Conservation (phyloP, 2,113 vertebrate genomes). For the Prunella himalayana region DNA sequence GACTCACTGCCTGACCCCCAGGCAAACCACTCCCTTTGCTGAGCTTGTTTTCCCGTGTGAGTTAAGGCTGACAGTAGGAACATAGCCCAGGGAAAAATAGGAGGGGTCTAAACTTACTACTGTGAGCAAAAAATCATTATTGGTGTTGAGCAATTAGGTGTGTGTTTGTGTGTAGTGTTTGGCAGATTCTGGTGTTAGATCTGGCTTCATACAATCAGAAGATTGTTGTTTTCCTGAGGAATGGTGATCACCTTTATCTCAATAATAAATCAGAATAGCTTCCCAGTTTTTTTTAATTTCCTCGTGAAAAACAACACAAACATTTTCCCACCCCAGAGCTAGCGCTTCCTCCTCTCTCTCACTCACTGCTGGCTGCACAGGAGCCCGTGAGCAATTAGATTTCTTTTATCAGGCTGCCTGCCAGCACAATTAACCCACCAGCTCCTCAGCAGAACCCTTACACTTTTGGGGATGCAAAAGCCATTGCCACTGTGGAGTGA, state of each 20-base stretch:
- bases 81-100: neutral
- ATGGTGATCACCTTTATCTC: neutral
- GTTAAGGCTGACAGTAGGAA: neutral
- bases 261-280: neutral
- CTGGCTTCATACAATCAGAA: neutral
- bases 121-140: neutral
- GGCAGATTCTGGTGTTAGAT: neutral
- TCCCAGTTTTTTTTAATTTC: neutral
- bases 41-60: neutral
- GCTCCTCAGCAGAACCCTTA: neutral
- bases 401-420: neutral
- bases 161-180: neutral
- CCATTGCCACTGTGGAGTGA: accelerated
- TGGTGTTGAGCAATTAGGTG: neutral
- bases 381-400: neutral
- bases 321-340: neutral
- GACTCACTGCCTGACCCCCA: neutral
- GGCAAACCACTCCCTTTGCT: neutral
- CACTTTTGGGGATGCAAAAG: neutral
- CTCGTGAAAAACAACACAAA: neutral
- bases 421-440: neutral
- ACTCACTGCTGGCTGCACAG: neutral
- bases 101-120: neutral
- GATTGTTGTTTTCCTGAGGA: neutral
- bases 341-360: neutral